A percentile compares a stretch with the other conserved stretches of the same genome.
Conservation (phyloP, 2,888 invertebrate genomes). For the Rotaria socialis region DNA sequence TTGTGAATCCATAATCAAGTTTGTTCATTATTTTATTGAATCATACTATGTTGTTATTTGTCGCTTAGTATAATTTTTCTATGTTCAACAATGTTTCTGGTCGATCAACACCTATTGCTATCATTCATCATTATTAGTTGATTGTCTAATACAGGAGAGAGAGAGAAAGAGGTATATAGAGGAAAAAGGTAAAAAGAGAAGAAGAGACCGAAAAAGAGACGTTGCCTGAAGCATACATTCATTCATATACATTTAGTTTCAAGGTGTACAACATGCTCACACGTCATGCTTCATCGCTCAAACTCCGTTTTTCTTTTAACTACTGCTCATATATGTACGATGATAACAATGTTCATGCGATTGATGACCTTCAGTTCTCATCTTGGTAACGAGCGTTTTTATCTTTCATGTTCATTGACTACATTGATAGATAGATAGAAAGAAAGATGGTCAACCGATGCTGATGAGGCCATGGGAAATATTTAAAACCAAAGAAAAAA, state of each 20-base stretch:
- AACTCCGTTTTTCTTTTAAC: background rate
- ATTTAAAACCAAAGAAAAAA: background rate
- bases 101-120: conserved; percentile 6
- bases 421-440: background rate
- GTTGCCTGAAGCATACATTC: background rate
- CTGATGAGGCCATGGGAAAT: background rate
- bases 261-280: background rate
- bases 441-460: background rate
- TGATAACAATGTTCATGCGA: conserved; percentile 14
- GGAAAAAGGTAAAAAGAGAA: background rate
- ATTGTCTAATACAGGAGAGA: background rate
- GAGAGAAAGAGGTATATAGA: background rate
- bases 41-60: background rate
- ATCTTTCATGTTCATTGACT: background rate
- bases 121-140: conserved; percentile 26
- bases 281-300: background rate
- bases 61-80: background rate
- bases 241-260: conserved; percentile 6
- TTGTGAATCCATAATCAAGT: conserved; percentile 6
- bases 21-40: background rate
- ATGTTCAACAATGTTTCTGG: background rate
- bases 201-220: background rate
- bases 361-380: background rate
- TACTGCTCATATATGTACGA: background rate
- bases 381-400: background rate